Base-by-base conservation (phyloP, 2,113 vertebrate species). In the Acrocephalus kingi region DNA sequence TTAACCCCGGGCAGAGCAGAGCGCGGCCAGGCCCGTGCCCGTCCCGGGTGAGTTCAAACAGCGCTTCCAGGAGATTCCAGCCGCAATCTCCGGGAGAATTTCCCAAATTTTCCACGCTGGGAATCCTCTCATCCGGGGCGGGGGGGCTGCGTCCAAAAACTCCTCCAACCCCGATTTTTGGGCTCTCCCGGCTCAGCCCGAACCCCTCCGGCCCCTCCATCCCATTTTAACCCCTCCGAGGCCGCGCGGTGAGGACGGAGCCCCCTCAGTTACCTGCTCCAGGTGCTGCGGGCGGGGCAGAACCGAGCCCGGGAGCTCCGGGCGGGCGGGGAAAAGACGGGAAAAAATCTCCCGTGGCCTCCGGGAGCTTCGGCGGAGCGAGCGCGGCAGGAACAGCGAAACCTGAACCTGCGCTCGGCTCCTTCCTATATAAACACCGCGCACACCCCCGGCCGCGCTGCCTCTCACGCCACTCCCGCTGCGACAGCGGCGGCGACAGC, bases 331-430 rank as follows among this genome's bases (percentile, higher is more conserved):
- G 41, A 87, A 73, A 10, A 64, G 11, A 13, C 7, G 23, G 37
- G 15, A 8, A 13, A 49, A 54, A 90, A 48, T 35, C 48, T 7
- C 45, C 30, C 24, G 73, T 55, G 5, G 16, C 63, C 82, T 22
- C 85, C 16, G 7, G 55, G 72, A 90, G 62, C 75, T 39, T 28
- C 84, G 93, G 31, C 46, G 90, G 93, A 84, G 7, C 92, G 45
- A 84, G 52, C 67, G 17, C 61, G n/a, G 85, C 88, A 72, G 96
- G 92, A 92, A 45, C 45, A 28, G 85, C 84, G 98, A 97, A 98
- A 98, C 66, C 91, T 33, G 97, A 98, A 96, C 61, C 97, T 68
- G 97, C 72, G 97, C 96, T 97, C 94, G 97, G 97, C 96, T 43
- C 48, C 83, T 93, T 75, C 76, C 94, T 95, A 76, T 95, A 97